Percentiles rank a stretch among this genome's conserved stretches.
Evolutionary conservation across 2,113 vertebrate genomes (phyloP).

Genomic region (Neotoma lepida): DNA sequence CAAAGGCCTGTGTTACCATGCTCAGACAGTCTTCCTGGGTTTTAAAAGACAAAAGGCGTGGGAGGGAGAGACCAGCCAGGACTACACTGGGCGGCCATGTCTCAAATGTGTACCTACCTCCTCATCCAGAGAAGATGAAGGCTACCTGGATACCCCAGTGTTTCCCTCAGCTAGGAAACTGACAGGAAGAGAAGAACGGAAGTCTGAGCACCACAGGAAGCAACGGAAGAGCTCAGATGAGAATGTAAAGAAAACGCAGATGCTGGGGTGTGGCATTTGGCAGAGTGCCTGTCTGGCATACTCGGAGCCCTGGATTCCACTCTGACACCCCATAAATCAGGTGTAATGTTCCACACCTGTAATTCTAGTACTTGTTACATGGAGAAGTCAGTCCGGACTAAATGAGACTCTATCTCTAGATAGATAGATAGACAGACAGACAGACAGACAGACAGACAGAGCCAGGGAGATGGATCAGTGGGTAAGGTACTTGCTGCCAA

Average conservation of each 20-base stretch:
- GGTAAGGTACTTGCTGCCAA: too few relatives aligned
- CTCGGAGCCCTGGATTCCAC: neutral
- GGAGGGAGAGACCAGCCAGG: neutral
- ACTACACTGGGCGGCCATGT: neutral
- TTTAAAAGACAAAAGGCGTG: neutral
- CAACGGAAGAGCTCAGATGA: neutral
- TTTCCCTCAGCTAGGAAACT: neutral
- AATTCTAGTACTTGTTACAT: too few relatives aligned
- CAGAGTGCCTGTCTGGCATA: neutral
- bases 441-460: neutral
- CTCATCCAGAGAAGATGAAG: neutral
- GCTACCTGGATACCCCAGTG: neutral
- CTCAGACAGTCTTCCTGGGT: neutral
- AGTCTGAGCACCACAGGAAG: neutral
- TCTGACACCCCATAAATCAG: neutral
- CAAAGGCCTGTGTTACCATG: neutral
- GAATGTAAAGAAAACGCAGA: neutral
- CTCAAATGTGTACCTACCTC: neutral
- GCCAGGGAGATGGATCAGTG: neutral
- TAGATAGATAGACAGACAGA: neutral
- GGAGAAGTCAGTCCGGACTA: neutral
- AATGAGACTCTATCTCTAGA: neutral
- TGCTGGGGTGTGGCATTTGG: neutral
- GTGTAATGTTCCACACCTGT: fast-evolving
- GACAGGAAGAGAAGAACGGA: neutral